phyloP scores from a whole-genome alignment of 2,888 invertebrate genomes.

The Eubasilissa splendida region DNA sequence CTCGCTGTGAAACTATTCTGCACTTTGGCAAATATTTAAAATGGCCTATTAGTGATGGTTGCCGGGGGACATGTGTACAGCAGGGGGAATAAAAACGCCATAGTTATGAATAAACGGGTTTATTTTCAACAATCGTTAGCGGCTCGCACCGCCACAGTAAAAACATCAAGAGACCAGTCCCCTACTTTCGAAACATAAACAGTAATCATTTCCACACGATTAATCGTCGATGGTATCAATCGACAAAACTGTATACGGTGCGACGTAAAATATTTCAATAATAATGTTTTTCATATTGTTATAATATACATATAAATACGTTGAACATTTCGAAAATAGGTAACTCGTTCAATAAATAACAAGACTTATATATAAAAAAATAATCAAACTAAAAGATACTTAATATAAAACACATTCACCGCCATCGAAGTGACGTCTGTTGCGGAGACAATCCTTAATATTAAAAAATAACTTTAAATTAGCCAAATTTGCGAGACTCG shows the following conservation, averaged over 20 bases:
- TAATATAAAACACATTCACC: constrained; percentile 26
- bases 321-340: constrained; percentile 36
- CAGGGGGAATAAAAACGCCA: constrained; percentile 45
- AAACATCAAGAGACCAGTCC: constrained; percentile 49
- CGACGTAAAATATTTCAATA: no score
- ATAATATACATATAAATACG: neutral
- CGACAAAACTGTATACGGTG: neutral
- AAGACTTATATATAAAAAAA: constrained; percentile 28
- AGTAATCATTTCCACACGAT: constrained; percentile 3
- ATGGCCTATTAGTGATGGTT: no score
- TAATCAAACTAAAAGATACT: neutral
- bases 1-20: no score
- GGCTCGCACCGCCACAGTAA: constrained; percentile 44
- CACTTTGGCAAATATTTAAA: no score
- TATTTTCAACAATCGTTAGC: constrained; percentile 56
- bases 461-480: neutral
- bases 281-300: neutral
- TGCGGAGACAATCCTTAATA: constrained; percentile 37
- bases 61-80: constrained; percentile 1
- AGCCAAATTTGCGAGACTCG: neutral
- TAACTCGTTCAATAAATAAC: constrained; percentile 35
- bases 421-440: constrained; percentile 23
- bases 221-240: constrained; percentile 4
- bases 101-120: constrained; percentile 53
- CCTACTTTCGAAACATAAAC: constrained; percentile 41